Conservation (phyloP, 2,797 vertebrate genomes). For the Enoplosus armatus region DNA sequence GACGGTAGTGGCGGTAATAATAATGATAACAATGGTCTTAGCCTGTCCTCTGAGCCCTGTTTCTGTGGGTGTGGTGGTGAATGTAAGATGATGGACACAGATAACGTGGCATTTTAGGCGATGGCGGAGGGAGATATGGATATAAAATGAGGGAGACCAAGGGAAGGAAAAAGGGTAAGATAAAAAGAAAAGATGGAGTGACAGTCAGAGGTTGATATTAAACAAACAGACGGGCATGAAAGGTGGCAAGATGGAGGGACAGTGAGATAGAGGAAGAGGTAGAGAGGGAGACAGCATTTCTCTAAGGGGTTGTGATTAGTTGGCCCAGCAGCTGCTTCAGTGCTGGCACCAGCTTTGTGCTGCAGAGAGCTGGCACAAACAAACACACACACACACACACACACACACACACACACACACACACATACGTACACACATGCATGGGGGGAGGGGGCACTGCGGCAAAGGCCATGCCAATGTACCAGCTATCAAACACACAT, state of each 20-base stretch:
- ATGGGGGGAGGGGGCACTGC: slow-evolving; percentile 69
- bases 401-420: slow-evolving; percentile 37
- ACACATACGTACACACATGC: slow-evolving; percentile 32
- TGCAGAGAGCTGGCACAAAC: slow-evolving; percentile 82
- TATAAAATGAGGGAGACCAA: slow-evolving; percentile 33
- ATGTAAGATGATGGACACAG: slow-evolving; percentile 61
- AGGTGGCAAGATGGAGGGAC: slow-evolving; percentile 68
- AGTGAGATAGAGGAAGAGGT: slow-evolving; percentile 62
- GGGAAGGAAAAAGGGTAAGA: slow-evolving; percentile 28
- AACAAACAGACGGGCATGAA: slow-evolving; percentile 50
- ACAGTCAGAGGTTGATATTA: slow-evolving; percentile 52
- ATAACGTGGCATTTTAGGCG: slow-evolving; percentile 57
- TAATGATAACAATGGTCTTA: slow-evolving; percentile 76
- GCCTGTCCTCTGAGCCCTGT: slow-evolving; percentile 65
- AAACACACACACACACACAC: slow-evolving; percentile 47
- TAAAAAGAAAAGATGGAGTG: slow-evolving; percentile 38
- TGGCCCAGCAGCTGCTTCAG: slow-evolving; percentile 83
- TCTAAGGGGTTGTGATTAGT: slow-evolving; percentile 82
- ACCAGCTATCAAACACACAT: slow-evolving; percentile 61
- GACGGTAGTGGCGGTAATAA: slow-evolving; percentile 79
- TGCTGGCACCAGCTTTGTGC: slow-evolving; percentile 77
- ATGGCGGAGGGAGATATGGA: slow-evolving; percentile 40
- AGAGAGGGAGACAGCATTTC: slow-evolving; percentile 72
- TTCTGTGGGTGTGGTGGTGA: slow-evolving; percentile 50
- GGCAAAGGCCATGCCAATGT: slow-evolving; percentile 77